Conservation (phyloP, 2,113 vertebrate species). For the Eulemur rufifrons region DNA sequence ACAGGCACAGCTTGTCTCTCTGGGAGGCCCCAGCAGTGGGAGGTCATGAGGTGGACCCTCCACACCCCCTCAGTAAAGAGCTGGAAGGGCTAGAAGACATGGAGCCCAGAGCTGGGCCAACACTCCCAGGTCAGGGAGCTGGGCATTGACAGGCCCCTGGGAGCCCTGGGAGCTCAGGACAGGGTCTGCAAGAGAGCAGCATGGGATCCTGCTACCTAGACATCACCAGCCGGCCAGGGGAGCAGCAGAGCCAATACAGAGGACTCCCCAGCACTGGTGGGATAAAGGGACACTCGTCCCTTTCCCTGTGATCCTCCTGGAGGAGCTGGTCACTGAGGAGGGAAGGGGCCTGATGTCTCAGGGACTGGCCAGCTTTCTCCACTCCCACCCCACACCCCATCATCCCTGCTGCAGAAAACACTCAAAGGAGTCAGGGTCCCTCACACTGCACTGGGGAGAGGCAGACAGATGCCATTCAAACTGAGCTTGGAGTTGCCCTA, state of each 20-base stretch:
- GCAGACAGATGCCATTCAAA: not conserved
- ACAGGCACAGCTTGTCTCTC: not conserved
- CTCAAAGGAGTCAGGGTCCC: not conserved
- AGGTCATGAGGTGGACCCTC: not conserved
- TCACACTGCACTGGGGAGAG: not conserved
- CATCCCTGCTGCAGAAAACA: not conserved
- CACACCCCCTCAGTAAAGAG: not conserved
- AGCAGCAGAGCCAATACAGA: not conserved
- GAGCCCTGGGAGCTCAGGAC: not conserved
- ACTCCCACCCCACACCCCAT: not conserved
- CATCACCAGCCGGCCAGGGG: not conserved
- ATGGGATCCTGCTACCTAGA: no score
- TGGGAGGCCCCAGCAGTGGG: not conserved
- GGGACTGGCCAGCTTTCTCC: not conserved
- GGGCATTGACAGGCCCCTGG: not conserved
- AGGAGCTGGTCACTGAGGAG: not conserved
- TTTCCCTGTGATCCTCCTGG: not conserved
- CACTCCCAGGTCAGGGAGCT: not conserved
- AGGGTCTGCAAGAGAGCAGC: not conserved
- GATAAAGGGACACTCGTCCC: not conserved
- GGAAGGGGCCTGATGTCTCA: not conserved
- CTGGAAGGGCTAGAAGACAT: not conserved
- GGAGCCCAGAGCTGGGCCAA: not conserved
- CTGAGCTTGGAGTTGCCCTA: not conserved
- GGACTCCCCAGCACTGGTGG: not conserved